These are phyloP conservation scores for Drosophila paucipuncta DNA, from an alignment of 2,888 invertebrate species.

Conservation along the genomic window DNA sequence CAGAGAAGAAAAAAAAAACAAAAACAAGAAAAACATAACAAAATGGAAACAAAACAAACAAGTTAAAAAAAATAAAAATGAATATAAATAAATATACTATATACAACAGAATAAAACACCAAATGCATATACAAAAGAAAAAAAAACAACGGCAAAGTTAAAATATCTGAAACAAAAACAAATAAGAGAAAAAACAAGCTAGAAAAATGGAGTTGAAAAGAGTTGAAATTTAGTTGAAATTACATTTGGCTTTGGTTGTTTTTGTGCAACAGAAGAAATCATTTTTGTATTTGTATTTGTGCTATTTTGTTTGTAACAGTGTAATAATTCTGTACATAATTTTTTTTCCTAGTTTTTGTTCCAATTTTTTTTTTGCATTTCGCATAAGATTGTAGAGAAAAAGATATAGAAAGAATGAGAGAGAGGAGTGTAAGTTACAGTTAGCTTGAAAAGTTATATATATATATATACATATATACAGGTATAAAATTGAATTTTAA, in stretches of 20 bases:
- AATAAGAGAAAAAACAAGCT: conserved; percentile 4
- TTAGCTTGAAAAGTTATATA: conserved; percentile 66
- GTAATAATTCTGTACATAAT: neutral
- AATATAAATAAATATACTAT: conserved; percentile 29
- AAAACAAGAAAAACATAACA: conserved; percentile 21
- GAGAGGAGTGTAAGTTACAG: conserved; percentile 8
- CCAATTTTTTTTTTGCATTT: conserved; percentile 42
- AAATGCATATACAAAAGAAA: conserved; percentile 13
- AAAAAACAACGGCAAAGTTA: conserved; percentile 1
- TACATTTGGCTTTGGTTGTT: conserved; percentile 56
- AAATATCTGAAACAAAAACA: conserved; percentile 4
- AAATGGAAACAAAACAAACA: conserved; percentile 20
- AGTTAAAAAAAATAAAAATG: conserved; percentile 20
- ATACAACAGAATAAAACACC: conserved; percentile 29
- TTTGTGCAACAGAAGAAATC: conserved; percentile 26
- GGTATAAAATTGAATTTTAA: conserved; percentile 73
- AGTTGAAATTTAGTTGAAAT: conserved; percentile 66
- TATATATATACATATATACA: conserved; percentile 40
- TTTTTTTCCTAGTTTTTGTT: conserved; percentile 6
- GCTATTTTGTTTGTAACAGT: conserved; percentile 27
- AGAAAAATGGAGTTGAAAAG: conserved; percentile 7
- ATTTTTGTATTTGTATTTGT: conserved; percentile 22
- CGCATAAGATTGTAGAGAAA: conserved; percentile 30
- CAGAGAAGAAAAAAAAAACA: conserved; percentile 28
- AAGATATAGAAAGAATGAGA: conserved; percentile 1